A percentile compares a stretch with the other conserved stretches of the same genome.
Conservation (phyloP, 1,140 invertebrate genomes). For the Chironomus striatipennis region DNA sequence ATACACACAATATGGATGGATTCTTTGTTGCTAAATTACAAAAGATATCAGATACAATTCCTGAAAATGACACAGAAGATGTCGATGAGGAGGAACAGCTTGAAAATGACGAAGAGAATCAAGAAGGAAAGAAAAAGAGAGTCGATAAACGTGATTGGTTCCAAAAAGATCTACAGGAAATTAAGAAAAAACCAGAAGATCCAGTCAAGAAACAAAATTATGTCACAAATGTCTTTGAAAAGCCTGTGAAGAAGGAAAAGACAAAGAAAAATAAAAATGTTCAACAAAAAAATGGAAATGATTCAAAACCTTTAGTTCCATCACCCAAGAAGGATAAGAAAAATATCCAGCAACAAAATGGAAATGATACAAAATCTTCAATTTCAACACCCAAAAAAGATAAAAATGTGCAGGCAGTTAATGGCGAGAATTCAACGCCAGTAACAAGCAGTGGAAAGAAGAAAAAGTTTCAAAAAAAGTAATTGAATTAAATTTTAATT, state of each 20-base stretch:
- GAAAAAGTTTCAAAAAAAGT: background rate
- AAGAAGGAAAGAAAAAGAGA: conserved; percentile 30
- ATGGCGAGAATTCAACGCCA: background rate
- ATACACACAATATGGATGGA: conserved; percentile 98
- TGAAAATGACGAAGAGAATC: conserved; percentile 32
- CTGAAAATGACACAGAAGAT: conserved; percentile 46
- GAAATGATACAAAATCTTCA: background rate
- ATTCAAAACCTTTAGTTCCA: no score
- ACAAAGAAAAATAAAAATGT: background rate
- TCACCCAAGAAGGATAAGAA: background rate
- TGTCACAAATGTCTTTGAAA: conserved; percentile 39
- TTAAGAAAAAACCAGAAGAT: conserved; percentile 36
- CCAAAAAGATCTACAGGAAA: conserved; percentile 33
- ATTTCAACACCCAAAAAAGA: background rate
- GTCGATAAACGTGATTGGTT: conserved; percentile 38
- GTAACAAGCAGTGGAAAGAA: background rate
- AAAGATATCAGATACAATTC: conserved; percentile 84
- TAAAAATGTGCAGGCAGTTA: background rate
- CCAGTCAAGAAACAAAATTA: conserved; percentile 37
- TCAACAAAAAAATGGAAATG: no score
- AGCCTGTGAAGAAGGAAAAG: conserved; percentile 28
- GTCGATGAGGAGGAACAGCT: conserved; percentile 41
- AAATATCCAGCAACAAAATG: background rate
- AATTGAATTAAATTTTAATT: conserved; percentile 4
- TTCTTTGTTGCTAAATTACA: conserved; percentile 99